Percentiles rank a stretch among this genome's conserved stretches.
Evolutionary conservation across 2,113 vertebrate genomes (phyloP).

Genomic region (Petroica traversi): DNA sequence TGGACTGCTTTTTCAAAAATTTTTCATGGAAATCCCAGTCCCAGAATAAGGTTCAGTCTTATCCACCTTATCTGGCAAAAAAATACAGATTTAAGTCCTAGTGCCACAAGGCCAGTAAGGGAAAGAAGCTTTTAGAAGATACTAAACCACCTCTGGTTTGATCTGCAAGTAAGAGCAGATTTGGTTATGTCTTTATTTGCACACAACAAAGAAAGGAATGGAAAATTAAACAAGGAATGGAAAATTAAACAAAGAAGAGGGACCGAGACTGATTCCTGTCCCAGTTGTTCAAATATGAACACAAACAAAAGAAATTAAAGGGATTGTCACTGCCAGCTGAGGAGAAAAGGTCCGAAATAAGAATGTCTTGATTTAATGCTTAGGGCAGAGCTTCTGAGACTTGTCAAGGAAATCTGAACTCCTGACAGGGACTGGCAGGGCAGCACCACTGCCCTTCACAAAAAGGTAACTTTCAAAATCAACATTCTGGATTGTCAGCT

Average conservation of each 20-base stretch:
- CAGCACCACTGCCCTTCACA: background rate
- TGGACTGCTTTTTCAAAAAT: accelerated
- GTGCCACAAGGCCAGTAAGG: background rate
- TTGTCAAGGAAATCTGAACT: background rate
- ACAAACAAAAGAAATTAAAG: background rate
- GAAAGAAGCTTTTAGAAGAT: background rate
- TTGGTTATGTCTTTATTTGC: background rate
- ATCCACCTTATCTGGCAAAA: background rate
- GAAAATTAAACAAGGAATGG: background rate
- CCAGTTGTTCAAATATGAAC: background rate
- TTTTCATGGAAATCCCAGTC: background rate
- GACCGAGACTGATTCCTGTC: background rate
- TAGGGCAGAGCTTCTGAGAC: background rate
- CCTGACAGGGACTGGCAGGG: background rate
- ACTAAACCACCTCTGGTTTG: background rate
- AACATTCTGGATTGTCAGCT: background rate
- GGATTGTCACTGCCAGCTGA: background rate
- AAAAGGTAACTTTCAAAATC: background rate
- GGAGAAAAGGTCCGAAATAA: background rate
- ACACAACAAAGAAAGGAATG: background rate
- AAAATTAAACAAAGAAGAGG: background rate
- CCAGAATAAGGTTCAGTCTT: background rate
- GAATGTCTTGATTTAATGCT: background rate
- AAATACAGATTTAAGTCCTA: background rate
- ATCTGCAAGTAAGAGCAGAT: background rate